Conservation (phyloP, 2,113 vertebrate genomes). For the Campylomormyrus numenius region DNA sequence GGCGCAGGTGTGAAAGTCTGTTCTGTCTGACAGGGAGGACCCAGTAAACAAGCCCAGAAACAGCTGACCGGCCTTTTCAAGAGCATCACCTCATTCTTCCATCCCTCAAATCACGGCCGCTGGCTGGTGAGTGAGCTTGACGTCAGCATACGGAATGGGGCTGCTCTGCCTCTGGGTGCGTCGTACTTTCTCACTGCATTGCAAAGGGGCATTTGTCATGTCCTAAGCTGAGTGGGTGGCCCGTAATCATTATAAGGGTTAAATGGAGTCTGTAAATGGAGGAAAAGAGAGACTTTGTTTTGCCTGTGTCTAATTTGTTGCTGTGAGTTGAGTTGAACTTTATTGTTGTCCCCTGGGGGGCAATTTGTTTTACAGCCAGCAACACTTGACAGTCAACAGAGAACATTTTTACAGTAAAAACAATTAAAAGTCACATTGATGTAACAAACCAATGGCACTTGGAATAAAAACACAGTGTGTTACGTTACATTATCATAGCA, state of each 20-base stretch:
- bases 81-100: slow-evolving; percentile 92
- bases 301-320: neutral
- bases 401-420: too few species aligned
- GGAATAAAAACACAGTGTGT: neutral
- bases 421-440: too few species aligned
- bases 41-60: slow-evolving; percentile 85
- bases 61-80: slow-evolving; percentile 90
- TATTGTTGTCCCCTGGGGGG: too few species aligned
- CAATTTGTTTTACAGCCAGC: too few species aligned
- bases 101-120: slow-evolving; percentile 92
- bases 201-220: neutral
- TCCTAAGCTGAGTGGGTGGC: neutral
- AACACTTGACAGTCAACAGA: too few species aligned
- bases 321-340: neutral
- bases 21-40: slow-evolving; percentile 74
- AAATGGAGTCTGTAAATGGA: neutral
- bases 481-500: neutral
- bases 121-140: slow-evolving; percentile 80
- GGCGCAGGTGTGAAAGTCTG: neutral
- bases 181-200: neutral
- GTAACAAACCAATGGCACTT: too few species aligned
- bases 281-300: neutral
- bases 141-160: neutral
- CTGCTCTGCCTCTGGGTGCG: neutral
- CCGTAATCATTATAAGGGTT: neutral